Percentiles rank a stretch among this genome's conserved stretches.
These are phyloP conservation scores for Eupithecia dodoneata DNA, from an alignment of 2,888 invertebrate species.

Conservation along the genomic window DNA sequence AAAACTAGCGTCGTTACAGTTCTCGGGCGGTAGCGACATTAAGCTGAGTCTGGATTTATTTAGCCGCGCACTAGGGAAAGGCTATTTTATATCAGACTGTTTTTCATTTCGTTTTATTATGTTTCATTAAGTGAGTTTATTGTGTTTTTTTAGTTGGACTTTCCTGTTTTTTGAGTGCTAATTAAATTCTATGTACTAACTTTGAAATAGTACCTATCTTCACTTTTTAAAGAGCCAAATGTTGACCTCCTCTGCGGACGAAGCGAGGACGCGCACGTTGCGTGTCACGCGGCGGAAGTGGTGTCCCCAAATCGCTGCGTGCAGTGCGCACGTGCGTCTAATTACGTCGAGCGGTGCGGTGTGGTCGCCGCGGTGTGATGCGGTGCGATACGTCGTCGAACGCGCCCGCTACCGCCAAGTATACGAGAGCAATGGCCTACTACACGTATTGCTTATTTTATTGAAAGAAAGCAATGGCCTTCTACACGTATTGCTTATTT, in stretches of 20 bases:
- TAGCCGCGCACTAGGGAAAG: too few relatives aligned
- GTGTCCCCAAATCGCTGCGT: constrained; percentile 63
- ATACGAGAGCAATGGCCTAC: neutral
- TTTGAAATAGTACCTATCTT: neutral
- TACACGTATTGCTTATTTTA: neutral
- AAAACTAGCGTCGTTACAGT: too few relatives aligned
- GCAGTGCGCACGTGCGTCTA: constrained; percentile 63
- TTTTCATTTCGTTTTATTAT: too few relatives aligned
- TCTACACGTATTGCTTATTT: neutral
- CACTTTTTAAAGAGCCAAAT: constrained; percentile 22
- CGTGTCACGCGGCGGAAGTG: constrained; percentile 67
- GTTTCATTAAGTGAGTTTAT: too few relatives aligned
- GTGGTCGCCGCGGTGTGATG: constrained; percentile 7
- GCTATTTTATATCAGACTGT: too few relatives aligned
- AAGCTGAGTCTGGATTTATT: too few relatives aligned
- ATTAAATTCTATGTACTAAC: neutral
- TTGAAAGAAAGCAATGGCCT: neutral
- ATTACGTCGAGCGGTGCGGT: constrained; percentile 53
- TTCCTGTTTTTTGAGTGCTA: too few relatives aligned
- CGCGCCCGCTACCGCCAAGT: neutral
- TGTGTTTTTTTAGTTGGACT: too few relatives aligned
- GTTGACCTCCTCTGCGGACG: constrained; percentile 50
- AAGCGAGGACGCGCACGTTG: constrained; percentile 50
- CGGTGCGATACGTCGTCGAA: neutral
- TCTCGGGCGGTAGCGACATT: too few relatives aligned